These are phyloP conservation scores for Protodeltote pygarga DNA, from an alignment of 2,888 invertebrate genomes.

Conservation along the genomic window DNA sequence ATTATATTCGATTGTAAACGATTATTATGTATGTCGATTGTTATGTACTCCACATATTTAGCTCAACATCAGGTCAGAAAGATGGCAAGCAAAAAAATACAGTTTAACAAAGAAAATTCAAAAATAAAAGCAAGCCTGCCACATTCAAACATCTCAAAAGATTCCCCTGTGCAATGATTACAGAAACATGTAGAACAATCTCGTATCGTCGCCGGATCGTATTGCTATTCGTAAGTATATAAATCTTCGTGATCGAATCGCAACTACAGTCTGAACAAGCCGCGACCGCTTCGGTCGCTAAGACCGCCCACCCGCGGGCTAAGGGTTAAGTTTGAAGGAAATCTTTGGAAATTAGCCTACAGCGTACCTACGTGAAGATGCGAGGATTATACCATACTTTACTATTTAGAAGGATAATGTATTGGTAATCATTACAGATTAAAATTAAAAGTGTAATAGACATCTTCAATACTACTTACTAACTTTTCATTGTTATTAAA, in stretches of 20 bases:
- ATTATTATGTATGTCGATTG: no score
- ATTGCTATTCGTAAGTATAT: slow-evolving; percentile 40
- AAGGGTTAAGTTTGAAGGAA: slow-evolving; percentile 36
- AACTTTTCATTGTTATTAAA: no score
- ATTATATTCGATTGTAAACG: no score
- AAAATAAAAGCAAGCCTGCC: not conserved
- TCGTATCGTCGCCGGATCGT: slow-evolving; percentile 48
- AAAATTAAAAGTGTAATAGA: no score
- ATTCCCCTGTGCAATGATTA: slow-evolving; percentile 48
- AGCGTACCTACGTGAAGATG: slow-evolving; percentile 15
- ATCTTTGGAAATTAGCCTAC: slow-evolving; percentile 34
- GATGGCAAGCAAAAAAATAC: no score
- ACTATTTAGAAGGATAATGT: no score
- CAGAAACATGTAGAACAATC: slow-evolving; percentile 47
- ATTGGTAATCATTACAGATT: no score
- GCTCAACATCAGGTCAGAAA: no score
- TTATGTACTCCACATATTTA: no score
- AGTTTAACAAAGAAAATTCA: not conserved
- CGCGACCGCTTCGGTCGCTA: slow-evolving; percentile 21
- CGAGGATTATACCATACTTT: slow-evolving; percentile 4
- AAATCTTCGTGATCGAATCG: slow-evolving; percentile 48
- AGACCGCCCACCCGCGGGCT: slow-evolving; percentile 32
- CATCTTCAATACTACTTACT: no score
- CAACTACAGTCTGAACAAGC: slow-evolving; percentile 11
- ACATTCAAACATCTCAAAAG: slow-evolving; percentile 34